Base-by-base conservation (phyloP, 2,888 invertebrate genomes). In the Nineta flava region DNA sequence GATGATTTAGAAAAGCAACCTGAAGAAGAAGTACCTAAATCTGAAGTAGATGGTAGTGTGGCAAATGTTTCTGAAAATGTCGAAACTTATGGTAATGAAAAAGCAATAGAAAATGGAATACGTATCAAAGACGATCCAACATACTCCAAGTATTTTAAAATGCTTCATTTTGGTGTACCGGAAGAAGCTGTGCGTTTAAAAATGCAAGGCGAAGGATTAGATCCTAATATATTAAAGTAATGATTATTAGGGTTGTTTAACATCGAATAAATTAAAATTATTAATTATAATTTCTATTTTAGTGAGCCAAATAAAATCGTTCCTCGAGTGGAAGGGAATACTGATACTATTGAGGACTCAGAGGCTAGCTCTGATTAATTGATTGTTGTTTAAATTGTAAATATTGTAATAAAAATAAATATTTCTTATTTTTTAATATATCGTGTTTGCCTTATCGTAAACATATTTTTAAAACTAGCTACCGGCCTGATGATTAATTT, bases 151-250 rank as follows among this genome's bases (percentile, higher is more conserved):
- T 93, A 81, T 69, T 81, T 92, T 52, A 92, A 88, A 73, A 91
- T 94, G 92, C 61, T 91, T 1, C 83, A 86, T 58, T 76, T 93
- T 59, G 93, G 94, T 38, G 92, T 92, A 1, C 88, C 87, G n/a
- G 64, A 77, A 47, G 75, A 72, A 55, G 93, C 87, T 38, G 83
- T 93, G 0, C 87, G 84, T 63, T 64, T 82, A 57, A 91, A 92
- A 73, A 83, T 91, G 78, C 64, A 73, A 46, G 66, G 76, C 9
- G 92, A 94, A 68, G 93, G 92, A n/a, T 61, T 87, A 21, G 81
- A 92, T 65, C 79, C 87, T 21, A 68, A 70, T 56, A 62, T 87
- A 49, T 68, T 91, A 57, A 82, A 85, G 75, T 75, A 67, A 71
- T 69, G 66, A 53, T 38, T 2, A 13, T 38, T 38, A 9, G n/a